These are phyloP conservation scores for Phataginus tricuspis DNA, from an alignment of 2,797 vertebrate species.

Conservation along the genomic window DNA sequence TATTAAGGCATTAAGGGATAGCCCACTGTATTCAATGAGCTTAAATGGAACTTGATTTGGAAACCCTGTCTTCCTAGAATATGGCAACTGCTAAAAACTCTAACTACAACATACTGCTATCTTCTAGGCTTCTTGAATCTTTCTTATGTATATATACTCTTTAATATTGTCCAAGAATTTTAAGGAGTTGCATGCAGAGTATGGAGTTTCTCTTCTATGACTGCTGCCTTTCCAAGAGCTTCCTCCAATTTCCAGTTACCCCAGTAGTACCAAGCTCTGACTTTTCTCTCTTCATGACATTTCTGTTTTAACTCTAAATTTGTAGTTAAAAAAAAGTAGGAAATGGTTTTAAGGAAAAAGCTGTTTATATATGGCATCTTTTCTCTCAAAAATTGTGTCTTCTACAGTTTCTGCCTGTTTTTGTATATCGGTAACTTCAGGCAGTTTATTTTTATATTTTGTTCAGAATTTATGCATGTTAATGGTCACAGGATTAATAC, in stretches of 20 bases:
- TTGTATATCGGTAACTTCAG: not conserved
- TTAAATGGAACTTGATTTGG: not conserved
- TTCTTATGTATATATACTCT: not conserved
- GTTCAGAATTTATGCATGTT: not conserved
- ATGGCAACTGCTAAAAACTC: not conserved
- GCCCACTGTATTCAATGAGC: not conserved
- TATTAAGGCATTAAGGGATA: not conserved
- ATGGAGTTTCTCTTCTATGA: not conserved
- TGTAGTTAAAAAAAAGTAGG: not conserved
- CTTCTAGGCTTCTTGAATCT: not conserved
- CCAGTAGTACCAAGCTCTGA: not conserved
- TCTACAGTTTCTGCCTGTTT: not conserved
- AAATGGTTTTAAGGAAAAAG: not conserved
- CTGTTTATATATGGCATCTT: not conserved
- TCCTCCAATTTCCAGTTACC: not conserved
- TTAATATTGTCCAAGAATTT: not conserved
- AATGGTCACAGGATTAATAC: not conserved
- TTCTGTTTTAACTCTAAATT: not conserved
- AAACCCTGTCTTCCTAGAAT: not conserved
- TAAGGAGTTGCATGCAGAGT: not conserved
- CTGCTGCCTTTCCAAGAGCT: not conserved
- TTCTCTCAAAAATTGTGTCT: not conserved
- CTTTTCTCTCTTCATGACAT: not conserved
- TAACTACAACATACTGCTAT: not conserved
- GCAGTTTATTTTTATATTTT: slow-evolving; percentile 30